Percentiles rank a stretch among this genome's conserved stretches.
Conservation (phyloP, 2,113 vertebrate genomes). For the Anoplopoma fimbria region DNA sequence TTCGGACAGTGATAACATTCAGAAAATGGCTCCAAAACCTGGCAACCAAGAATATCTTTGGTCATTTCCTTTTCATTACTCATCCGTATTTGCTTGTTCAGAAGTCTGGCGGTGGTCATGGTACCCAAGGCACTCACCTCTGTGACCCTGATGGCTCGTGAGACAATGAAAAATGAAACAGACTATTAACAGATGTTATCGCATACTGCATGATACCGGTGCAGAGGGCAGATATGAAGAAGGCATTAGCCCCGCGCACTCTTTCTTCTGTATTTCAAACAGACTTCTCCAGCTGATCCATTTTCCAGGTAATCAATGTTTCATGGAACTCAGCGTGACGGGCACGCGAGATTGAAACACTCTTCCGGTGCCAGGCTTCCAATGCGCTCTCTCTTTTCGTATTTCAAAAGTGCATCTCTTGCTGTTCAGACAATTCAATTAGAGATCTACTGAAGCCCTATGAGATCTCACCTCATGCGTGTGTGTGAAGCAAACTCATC, state of each 20-base stretch:
- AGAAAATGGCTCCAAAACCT: conserved; percentile 6
- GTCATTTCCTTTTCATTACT: conserved; percentile 45
- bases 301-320: conserved; percentile 68
- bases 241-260: conserved; percentile 20
- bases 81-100: conserved; percentile 17
- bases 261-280: conserved; percentile 56
- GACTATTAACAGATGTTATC: conserved; percentile 65
- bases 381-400: background rate
- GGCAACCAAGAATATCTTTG: conserved; percentile 1
- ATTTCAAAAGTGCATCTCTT: conserved; percentile 53
- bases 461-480: conserved; percentile 64
- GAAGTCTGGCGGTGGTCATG: conserved; percentile 29
- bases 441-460: conserved; percentile 62
- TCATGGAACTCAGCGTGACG: conserved; percentile 51
- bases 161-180: conserved; percentile 53
- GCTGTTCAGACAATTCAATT: conserved; percentile 75
- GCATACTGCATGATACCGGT: background rate
- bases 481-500: conserved; percentile 44
- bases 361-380: conserved; percentile 41
- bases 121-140: conserved; percentile 32
- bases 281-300: conserved; percentile 58
- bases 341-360: conserved; percentile 48
- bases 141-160: conserved; percentile 40
- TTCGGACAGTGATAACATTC: conserved; percentile 26
- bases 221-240: conserved; percentile 40